Evolutionary conservation across 2,797 vertebrate species (phyloP).

Genomic region (Helarctos malayanus): DNA sequence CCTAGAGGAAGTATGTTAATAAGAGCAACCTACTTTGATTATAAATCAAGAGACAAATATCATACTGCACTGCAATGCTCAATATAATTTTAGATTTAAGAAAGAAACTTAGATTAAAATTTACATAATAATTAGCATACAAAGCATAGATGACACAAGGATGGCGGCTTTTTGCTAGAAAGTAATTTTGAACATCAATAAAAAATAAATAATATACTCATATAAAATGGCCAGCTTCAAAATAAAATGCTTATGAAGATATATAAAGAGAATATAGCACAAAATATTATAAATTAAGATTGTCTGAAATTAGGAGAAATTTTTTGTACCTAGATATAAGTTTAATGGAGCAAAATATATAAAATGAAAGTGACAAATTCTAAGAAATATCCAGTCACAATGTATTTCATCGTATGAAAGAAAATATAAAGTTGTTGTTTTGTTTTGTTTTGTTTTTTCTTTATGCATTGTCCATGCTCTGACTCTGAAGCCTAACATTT

Average conservation of each 20-base stretch:
- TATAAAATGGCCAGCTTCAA: background rate
- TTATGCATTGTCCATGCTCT: background rate
- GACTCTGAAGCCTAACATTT: background rate
- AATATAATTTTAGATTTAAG: constrained; percentile 60
- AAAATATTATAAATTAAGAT: background rate
- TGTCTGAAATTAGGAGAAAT: background rate
- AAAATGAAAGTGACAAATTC: background rate
- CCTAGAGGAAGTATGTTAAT: constrained; percentile 66
- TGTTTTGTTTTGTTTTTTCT: background rate
- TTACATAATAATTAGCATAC: constrained; percentile 38
- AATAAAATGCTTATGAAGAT: background rate
- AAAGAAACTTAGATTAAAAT: constrained; percentile 33
- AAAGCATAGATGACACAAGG: background rate
- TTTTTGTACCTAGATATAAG: background rate
- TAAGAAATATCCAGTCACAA: background rate
- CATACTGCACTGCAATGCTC: background rate
- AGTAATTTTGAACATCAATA: background rate
- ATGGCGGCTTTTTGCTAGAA: background rate
- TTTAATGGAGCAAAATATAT: background rate
- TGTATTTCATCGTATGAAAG: background rate
- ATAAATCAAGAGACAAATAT: constrained; percentile 71
- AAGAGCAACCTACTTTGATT: constrained; percentile 62
- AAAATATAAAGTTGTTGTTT: background rate
- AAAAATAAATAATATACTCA: background rate
- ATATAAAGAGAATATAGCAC: background rate